Evolutionary conservation across 1,140 invertebrate species (phyloP).

Genomic region (Diprion similis): DNA sequence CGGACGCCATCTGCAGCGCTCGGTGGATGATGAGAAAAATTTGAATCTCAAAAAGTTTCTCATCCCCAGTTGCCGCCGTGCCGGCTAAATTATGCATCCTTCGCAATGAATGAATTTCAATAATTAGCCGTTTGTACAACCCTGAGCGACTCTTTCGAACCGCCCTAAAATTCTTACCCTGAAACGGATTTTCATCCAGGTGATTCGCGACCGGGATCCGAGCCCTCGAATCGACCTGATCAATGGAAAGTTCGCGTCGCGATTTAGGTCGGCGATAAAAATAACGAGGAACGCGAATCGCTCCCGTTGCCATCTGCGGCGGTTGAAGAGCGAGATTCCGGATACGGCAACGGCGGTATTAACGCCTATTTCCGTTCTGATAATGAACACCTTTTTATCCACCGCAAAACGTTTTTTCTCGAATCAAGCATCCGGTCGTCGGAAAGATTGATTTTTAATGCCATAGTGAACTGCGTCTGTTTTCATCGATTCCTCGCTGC

Average conservation of each 20-base stretch:
- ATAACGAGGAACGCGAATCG: not conserved
- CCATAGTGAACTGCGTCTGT: too few species aligned
- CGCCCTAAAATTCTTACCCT: too few species aligned
- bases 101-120: not conserved
- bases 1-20: too few species aligned
- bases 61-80: not conserved
- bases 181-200: too few species aligned
- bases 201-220: too few species aligned
- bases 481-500: too few species aligned
- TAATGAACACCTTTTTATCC: not conserved
- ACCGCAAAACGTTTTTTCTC: not conserved
- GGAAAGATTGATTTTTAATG: too few species aligned
- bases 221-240: not conserved
- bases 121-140: not conserved
- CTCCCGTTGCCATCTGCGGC: not conserved
- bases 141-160: too few species aligned
- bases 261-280: not conserved
- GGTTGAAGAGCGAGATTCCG: not conserved
- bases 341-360: not conserved
- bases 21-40: not conserved
- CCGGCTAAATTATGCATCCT: not conserved
- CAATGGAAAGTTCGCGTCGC: not conserved
- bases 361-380: not conserved
- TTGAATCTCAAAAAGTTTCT: not conserved
- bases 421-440: too few species aligned